These are phyloP conservation scores for Brienomyrus longianalis DNA, from an alignment of 2,113 vertebrate species.

Conservation along the genomic window DNA sequence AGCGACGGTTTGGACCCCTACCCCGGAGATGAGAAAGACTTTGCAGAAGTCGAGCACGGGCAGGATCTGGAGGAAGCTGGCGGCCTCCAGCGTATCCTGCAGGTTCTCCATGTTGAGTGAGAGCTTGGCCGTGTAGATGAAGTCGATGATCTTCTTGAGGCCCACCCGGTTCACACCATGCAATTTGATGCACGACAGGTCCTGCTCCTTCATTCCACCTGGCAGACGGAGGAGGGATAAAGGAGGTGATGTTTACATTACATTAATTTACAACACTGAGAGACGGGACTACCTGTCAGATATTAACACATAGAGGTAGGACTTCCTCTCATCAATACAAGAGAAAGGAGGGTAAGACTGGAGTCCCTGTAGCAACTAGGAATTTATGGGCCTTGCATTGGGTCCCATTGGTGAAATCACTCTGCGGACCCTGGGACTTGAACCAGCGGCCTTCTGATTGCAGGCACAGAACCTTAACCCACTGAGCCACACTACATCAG, in stretches of 20 bases:
- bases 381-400: neutral
- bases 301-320: neutral
- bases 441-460: neutral
- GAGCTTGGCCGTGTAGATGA: conserved; percentile 98
- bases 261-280: neutral
- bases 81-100: conserved; percentile 95
- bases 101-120: conserved; percentile 99
- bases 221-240: neutral
- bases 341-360: neutral
- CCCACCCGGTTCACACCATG: conserved; percentile 96
- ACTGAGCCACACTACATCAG: neutral
- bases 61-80: conserved; percentile 97
- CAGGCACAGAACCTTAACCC: neutral
- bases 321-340: neutral
- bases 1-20: conserved; percentile 53
- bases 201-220: conserved; percentile 99
- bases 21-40: conserved; percentile 99
- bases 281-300: neutral
- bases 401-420: neutral
- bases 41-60: conserved; percentile 98
- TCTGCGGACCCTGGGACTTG: neutral
- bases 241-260: neutral
- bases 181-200: conserved; percentile 98
- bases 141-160: conserved; percentile 98
- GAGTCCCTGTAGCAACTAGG: neutral